A percentile compares a stretch with the other conserved stretches of the same genome.
Evolutionary conservation across 2,888 invertebrate genomes (phyloP).

Genomic region (Heteromyza rotundicornis): DNA sequence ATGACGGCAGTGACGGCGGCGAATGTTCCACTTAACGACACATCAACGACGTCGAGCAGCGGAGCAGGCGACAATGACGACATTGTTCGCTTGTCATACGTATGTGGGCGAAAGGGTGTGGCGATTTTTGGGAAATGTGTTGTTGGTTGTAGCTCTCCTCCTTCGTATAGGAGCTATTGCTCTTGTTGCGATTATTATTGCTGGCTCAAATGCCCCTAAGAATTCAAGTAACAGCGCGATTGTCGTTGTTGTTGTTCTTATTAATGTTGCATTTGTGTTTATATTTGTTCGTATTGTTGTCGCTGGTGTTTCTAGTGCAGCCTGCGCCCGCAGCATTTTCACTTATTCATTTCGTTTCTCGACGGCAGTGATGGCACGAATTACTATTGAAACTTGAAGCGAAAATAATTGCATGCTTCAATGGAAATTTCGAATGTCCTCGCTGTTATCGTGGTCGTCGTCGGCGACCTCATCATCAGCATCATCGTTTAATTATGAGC

Average conservation of each 20-base stretch:
- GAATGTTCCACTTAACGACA: neutral
- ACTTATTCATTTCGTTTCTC: constrained; percentile 8
- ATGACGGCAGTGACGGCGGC: neutral
- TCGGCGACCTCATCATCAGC: constrained; percentile 8
- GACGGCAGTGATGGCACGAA: neutral
- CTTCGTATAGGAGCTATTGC: neutral
- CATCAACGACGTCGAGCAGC: neutral
- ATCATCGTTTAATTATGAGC: constrained; percentile 24
- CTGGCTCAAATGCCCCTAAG: neutral
- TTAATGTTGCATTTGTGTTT: neutral
- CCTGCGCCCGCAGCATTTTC: constrained; percentile 15
- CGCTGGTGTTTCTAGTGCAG: neutral
- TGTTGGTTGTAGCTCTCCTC: neutral
- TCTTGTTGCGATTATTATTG: constrained; percentile 2
- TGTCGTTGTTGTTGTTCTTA: constrained; percentile 7
- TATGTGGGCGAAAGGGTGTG: constrained; percentile 8
- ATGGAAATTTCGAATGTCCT: constrained; percentile 32
- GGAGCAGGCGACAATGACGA: too few species aligned
- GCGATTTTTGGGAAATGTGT: constrained; percentile 5
- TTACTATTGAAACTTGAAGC: constrained; percentile 27
- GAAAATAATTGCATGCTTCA: constrained; percentile 45
- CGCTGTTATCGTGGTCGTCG: neutral
- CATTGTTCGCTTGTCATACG: constrained; percentile 27
- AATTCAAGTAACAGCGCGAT: constrained; percentile 2
- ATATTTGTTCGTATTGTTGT: neutral